Evolutionary conservation across 2,113 vertebrate species (phyloP).

Genomic region (Willisornis vidua): DNA sequence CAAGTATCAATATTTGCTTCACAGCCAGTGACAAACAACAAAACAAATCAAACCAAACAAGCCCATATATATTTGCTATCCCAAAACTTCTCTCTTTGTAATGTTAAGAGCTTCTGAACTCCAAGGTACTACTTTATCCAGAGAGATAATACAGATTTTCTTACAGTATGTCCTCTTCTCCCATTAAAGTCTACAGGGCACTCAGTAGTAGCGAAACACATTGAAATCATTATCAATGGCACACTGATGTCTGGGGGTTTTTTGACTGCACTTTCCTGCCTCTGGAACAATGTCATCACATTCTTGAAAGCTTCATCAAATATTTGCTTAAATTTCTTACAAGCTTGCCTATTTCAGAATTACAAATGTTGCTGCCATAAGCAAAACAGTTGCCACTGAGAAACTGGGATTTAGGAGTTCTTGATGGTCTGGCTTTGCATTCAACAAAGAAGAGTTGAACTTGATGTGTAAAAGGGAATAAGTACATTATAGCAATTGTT

Average conservation of each 20-base stretch:
- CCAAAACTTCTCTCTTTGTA: background rate
- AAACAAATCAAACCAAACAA: background rate
- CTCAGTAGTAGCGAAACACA: background rate
- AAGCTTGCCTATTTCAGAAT: background rate
- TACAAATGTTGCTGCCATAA: background rate
- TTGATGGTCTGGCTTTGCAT: background rate
- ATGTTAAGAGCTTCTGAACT: background rate
- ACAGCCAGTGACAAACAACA: background rate
- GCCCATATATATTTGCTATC: background rate
- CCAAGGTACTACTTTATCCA: background rate
- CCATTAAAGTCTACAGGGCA: background rate
- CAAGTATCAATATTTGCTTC: background rate
- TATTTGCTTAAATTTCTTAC: background rate
- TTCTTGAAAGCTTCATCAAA: background rate
- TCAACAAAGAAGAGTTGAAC: background rate
- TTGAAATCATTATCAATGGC: background rate
- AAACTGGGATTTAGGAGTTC: background rate
- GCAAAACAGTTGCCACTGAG: background rate
- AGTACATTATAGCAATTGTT: background rate
- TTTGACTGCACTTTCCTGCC: background rate
- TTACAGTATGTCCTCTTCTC: background rate
- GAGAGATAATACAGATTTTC: background rate
- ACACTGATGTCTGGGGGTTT: background rate
- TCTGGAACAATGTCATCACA: background rate
- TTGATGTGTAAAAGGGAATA: background rate